phyloP scores from a whole-genome alignment of 2,888 invertebrate genomes.

The Apamea monoglypha region DNA sequence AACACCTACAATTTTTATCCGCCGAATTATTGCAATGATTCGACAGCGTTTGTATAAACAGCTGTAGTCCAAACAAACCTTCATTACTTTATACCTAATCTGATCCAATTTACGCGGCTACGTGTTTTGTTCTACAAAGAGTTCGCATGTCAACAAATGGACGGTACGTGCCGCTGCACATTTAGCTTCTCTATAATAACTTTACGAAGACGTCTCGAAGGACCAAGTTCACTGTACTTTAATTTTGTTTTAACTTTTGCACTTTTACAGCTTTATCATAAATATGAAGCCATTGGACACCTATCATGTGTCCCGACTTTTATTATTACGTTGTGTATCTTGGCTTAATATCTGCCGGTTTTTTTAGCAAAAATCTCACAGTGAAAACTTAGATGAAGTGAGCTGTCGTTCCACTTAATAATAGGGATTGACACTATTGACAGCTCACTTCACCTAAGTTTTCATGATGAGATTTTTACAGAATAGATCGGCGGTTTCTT shows the following conservation, averaged over 20 bases:
- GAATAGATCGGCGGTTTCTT: background rate
- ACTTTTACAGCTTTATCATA: conserved; percentile 15
- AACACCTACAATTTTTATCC: background rate
- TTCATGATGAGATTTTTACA: background rate
- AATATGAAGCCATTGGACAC: background rate
- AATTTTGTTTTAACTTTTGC: conserved; percentile 46
- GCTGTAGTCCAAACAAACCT: conserved; percentile 36
- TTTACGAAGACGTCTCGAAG: conserved; percentile 31
- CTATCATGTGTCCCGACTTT: background rate
- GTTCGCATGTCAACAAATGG: conserved; percentile 53
- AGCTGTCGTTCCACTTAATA: background rate
- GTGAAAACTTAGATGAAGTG: background rate
- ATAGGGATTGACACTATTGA: background rate
- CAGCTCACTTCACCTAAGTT: background rate
- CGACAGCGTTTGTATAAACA: conserved; percentile 1
- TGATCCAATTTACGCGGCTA: conserved; percentile 54
- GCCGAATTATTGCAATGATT: background rate
- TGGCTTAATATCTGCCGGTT: background rate
- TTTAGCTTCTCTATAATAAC: conserved; percentile 37
- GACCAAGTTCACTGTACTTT: conserved; percentile 49
- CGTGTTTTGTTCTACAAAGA: conserved; percentile 53
- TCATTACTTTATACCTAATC: conserved; percentile 54
- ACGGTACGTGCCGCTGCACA: conserved; percentile 51
- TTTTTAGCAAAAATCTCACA: background rate
- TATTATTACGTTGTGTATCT: background rate